Evolutionary conservation across 2,888 invertebrate species (phyloP).

Genomic region (Serrognathus titanus): DNA sequence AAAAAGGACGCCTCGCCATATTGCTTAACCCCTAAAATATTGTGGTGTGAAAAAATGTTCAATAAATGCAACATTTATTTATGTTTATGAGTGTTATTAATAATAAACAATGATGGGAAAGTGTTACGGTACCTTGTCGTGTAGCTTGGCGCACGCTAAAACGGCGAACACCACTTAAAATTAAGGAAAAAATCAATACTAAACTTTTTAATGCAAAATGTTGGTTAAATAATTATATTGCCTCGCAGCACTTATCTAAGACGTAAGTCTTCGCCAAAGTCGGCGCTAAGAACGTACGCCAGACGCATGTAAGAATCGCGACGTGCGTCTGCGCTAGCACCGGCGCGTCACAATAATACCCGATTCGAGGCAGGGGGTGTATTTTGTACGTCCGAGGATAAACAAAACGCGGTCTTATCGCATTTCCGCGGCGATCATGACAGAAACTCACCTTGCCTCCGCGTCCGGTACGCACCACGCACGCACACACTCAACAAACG

Average conservation of each 20-base stretch:
- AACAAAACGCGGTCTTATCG: slow-evolving; percentile 33
- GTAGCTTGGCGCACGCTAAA: slow-evolving; percentile 27
- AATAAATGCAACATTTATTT: slow-evolving; percentile 41
- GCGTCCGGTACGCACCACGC: background rate
- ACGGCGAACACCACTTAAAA: slow-evolving; percentile 39
- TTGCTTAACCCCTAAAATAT: slow-evolving; percentile 47
- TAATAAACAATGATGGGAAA: slow-evolving; percentile 18
- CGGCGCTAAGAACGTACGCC: slow-evolving; percentile 36
- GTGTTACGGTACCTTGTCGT: slow-evolving; percentile 31
- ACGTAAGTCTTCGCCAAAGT: slow-evolving; percentile 40
- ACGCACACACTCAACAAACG: slow-evolving; percentile 12
- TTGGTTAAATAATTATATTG: slow-evolving; percentile 52
- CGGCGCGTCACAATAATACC: slow-evolving; percentile 40
- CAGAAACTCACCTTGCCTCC: slow-evolving; percentile 15
- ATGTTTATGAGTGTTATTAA: slow-evolving; percentile 23
- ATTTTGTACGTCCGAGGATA: slow-evolving; percentile 35
- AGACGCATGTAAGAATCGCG: slow-evolving; percentile 30
- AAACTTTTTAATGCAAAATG: slow-evolving; percentile 50
- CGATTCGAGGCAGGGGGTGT: slow-evolving; percentile 44
- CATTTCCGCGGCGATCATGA: slow-evolving; percentile 17
- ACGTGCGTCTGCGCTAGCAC: slow-evolving; percentile 27
- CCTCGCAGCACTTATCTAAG: slow-evolving; percentile 40
- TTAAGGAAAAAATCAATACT: slow-evolving; percentile 48
- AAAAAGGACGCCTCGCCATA: slow-evolving; percentile 47
- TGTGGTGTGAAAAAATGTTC: slow-evolving; percentile 42